Conservation (phyloP, 2,797 vertebrate species). For the Meda fulgida region DNA sequence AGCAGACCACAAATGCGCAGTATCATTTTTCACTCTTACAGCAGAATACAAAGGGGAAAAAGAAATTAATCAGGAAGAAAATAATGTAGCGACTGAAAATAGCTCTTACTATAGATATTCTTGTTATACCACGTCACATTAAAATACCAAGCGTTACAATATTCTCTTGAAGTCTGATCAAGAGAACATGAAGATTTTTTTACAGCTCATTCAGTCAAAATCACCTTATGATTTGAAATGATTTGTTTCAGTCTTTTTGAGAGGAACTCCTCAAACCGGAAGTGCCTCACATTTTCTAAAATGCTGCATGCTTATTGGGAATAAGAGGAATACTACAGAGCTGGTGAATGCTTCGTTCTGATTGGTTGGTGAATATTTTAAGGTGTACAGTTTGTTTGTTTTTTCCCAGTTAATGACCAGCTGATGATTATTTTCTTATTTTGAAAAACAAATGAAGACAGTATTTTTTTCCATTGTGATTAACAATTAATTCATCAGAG, state of each 20-base stretch:
- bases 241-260: neutral
- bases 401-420: neutral
- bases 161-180: neutral
- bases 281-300: neutral
- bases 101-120: neutral
- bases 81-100: neutral
- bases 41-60: neutral
- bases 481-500: neutral
- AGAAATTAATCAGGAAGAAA: neutral
- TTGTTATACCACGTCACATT: neutral
- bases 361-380: neutral
- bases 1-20: neutral
- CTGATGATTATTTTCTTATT: neutral
- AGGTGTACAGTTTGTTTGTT: neutral
- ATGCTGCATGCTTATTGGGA: neutral
- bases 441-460: neutral
- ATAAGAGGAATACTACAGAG: neutral
- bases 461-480: slow-evolving; percentile 3
- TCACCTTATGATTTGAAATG: neutral
- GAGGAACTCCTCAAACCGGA: neutral
- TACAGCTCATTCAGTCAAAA: neutral
- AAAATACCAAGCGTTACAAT: neutral
- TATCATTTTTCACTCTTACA: neutral
- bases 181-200: neutral
- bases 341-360: neutral